Conservation (phyloP, 2,888 invertebrate species). For the Leptopilina drosophilae region DNA sequence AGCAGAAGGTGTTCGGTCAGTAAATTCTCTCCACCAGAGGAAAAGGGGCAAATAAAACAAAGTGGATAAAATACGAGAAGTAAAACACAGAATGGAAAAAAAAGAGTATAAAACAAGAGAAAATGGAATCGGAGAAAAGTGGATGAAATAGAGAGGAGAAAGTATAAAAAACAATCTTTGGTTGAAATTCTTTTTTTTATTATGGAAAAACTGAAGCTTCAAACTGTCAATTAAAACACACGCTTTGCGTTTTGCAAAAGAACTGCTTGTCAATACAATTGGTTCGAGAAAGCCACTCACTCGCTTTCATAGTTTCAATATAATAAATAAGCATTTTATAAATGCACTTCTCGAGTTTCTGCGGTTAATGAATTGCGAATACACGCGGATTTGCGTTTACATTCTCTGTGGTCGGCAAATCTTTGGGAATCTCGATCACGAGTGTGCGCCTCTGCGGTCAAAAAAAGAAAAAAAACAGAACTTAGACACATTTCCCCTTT, state of each 20-base stretch:
- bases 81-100: slow-evolving; percentile 10
- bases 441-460: slow-evolving; percentile 53
- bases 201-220: too few relatives aligned
- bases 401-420: slow-evolving; percentile 55
- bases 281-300: neutral
- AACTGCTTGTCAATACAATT: too few relatives aligned
- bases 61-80: slow-evolving; percentile 17
- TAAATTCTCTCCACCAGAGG: neutral
- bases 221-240: too few relatives aligned
- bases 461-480: slow-evolving; percentile 44
- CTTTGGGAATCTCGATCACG: slow-evolving; percentile 54
- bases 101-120: neutral
- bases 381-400: slow-evolving; percentile 43
- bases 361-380: slow-evolving; percentile 23
- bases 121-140: slow-evolving; percentile 6
- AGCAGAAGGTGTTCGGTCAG: slow-evolving; percentile 15
- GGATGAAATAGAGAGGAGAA: neutral
- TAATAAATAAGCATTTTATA: slow-evolving; percentile 3
- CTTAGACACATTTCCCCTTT: slow-evolving; percentile 30
- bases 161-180: neutral
- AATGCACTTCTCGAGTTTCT: slow-evolving; percentile 8
- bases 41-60: slow-evolving; percentile 2
- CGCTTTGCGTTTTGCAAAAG: too few relatives aligned
- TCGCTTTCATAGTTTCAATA: neutral
- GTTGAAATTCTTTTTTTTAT: too few relatives aligned